Evolutionary conservation across 2,888 invertebrate genomes (phyloP).

Genomic region (Harpagoxenus sublaevis): DNA sequence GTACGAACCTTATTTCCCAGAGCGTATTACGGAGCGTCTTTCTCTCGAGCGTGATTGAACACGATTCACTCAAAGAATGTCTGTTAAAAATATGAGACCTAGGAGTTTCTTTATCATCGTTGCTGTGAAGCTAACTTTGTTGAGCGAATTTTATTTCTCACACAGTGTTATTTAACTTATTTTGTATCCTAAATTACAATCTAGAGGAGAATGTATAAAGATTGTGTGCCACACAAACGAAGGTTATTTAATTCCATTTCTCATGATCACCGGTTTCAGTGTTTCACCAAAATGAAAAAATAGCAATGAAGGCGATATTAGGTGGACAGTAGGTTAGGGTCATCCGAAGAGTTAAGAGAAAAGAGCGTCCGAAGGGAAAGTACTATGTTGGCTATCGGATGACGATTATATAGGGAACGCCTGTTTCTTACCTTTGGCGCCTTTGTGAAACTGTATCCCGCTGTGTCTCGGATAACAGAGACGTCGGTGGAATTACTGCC

Average conservation of each 20-base stretch:
- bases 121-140: neutral
- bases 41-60: conserved; percentile 12
- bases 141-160: conserved; percentile 10
- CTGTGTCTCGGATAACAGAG: conserved; percentile 55
- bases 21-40: conserved; percentile 9
- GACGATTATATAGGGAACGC: conserved; percentile 45
- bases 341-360: conserved; percentile 4
- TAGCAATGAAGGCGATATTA: conserved; percentile 15
- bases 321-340: conserved; percentile 9
- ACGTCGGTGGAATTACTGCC: conserved; percentile 52
- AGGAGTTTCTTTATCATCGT: neutral
- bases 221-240: neutral
- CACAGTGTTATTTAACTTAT: neutral
- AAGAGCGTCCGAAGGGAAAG: conserved; percentile 34
- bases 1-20: conserved; percentile 16
- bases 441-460: conserved; percentile 53
- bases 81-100: conserved; percentile 21
- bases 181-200: neutral
- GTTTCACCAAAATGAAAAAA: neutral
- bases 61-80: conserved; percentile 9
- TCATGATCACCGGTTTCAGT: neutral
- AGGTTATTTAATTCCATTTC: conserved; percentile 3
- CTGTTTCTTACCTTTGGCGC: conserved; percentile 47
- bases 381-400: conserved; percentile 52
- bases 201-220: neutral